Evolutionary conservation across 2,797 vertebrate genomes (phyloP).

Genomic region (Agapornis canus): DNA sequence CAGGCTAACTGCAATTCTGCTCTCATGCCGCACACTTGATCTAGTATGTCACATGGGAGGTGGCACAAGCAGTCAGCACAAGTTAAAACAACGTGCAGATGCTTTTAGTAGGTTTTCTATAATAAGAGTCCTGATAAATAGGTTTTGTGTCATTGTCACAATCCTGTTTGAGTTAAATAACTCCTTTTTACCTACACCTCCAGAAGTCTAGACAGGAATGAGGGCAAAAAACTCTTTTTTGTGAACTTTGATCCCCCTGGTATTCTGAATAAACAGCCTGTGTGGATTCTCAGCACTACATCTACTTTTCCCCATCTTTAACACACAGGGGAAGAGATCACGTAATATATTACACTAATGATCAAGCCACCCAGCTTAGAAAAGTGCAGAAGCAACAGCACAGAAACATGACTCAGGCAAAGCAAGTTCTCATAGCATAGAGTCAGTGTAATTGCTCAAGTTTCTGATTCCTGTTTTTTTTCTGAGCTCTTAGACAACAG

Average conservation of each 20-base stretch:
- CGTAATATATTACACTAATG: accelerated
- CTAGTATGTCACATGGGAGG: background rate
- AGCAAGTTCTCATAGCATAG: background rate
- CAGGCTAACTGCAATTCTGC: background rate
- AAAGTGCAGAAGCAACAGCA: background rate
- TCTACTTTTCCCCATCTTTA: background rate
- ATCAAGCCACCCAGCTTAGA: background rate
- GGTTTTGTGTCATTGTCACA: background rate
- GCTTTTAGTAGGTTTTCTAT: background rate
- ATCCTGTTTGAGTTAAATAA: background rate
- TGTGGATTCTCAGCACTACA: background rate
- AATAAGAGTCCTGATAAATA: background rate
- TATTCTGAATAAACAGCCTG: background rate
- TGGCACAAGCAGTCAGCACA: background rate
- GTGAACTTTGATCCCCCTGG: no score
- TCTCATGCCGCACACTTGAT: background rate
- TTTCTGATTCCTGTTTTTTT: accelerated
- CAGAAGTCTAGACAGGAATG: background rate
- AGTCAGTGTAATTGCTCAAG: background rate
- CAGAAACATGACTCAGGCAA: background rate
- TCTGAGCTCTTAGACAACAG: background rate
- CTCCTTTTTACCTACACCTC: background rate
- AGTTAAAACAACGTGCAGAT: background rate
- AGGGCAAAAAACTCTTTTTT: background rate
- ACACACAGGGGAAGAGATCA: background rate